Evolutionary conservation across 2,888 invertebrate species (phyloP).

Genomic region (Clitarchus hookeri): DNA sequence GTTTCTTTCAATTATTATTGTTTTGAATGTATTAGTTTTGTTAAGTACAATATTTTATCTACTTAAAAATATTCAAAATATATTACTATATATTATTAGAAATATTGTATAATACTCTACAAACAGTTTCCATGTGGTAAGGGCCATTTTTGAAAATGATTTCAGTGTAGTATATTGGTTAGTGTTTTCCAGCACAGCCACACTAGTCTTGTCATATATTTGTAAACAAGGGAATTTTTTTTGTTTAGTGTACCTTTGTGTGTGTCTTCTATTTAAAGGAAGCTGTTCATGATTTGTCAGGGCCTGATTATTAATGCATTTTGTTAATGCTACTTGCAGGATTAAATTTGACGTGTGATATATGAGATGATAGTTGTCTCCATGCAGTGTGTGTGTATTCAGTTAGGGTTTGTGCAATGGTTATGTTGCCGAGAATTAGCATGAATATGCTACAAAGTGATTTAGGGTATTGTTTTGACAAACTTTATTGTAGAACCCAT

Average conservation of each 20-base stretch:
- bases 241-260: too few relatives aligned
- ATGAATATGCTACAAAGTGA: too few relatives aligned
- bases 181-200: background rate
- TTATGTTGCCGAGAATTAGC: too few relatives aligned
- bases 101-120: background rate
- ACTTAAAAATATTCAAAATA: background rate
- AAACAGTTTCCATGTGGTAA: slow-evolving; percentile 2
- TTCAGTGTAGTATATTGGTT: background rate
- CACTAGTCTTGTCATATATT: background rate
- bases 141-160: background rate
- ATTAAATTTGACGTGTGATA: background rate
- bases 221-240: too few relatives aligned
- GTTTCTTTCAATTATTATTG: background rate
- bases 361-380: background rate
- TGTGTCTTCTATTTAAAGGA: too few relatives aligned
- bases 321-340: background rate
- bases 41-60: slow-evolving; percentile 14
- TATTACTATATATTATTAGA: background rate
- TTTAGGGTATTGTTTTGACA: background rate
- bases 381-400: background rate
- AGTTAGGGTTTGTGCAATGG: too few relatives aligned
- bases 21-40: background rate
- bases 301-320: too few relatives aligned
- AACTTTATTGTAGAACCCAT: background rate
- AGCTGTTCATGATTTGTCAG: too few relatives aligned